These are phyloP conservation scores for Larimichthys crocea DNA, from an alignment of 2,113 vertebrate species.

Conservation along the genomic window DNA sequence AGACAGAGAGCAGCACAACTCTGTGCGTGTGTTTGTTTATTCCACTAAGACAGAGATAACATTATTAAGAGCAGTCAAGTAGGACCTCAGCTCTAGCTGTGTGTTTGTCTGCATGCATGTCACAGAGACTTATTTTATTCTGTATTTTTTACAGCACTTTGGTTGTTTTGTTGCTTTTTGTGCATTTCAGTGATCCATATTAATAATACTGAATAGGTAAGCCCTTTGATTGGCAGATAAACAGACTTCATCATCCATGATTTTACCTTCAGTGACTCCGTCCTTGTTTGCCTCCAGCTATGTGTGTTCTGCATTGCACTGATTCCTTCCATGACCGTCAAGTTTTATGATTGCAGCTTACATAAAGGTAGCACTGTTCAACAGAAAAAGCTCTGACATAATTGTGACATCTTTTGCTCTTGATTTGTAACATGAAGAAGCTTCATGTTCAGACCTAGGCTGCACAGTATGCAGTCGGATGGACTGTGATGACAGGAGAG, in stretches of 20 bases:
- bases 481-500: slow-evolving; percentile 2
- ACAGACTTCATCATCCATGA: background rate
- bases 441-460: background rate
- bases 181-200: background rate
- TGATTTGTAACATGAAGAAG: background rate
- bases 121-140: background rate
- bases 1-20: slow-evolving; percentile 20
- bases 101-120: slow-evolving; percentile 2
- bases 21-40: slow-evolving; percentile 53
- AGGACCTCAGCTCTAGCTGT: background rate
- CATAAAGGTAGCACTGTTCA: background rate
- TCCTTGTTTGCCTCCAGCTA: slow-evolving; percentile 2
- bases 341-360: background rate
- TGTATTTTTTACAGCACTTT: background rate
- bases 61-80: slow-evolving; percentile 25
- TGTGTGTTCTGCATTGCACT: background rate
- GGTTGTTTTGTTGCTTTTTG: slow-evolving; percentile 1
- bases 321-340: background rate
- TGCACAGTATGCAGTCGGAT: background rate
- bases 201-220: background rate
- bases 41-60: slow-evolving; percentile 32
- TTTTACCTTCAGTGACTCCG: background rate
- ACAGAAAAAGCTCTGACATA: background rate
- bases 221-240: background rate
- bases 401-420: background rate